Evolutionary conservation across 2,888 invertebrate genomes (phyloP).

Genomic region (Eurytoma adleriae): DNA sequence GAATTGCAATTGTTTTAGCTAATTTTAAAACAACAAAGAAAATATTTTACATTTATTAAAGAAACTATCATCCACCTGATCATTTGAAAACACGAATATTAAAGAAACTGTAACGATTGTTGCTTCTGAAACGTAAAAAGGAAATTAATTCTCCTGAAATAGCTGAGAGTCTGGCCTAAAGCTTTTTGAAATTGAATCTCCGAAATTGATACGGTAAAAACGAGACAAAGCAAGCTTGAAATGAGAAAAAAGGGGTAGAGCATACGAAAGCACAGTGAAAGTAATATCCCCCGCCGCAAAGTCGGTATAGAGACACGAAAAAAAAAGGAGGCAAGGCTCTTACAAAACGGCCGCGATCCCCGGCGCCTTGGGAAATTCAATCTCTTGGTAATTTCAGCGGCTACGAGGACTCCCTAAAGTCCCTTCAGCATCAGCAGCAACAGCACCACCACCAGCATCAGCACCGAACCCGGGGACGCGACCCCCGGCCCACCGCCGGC

Average conservation of each 20-base stretch:
- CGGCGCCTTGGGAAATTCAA: conserved; percentile 23
- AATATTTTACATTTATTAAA: too few relatives aligned
- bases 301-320: background rate
- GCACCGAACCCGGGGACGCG: conserved; percentile 66
- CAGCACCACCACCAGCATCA: conserved; percentile 66
- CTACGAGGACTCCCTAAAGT: conserved; percentile 89
- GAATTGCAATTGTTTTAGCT: too few relatives aligned
- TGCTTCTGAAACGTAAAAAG: background rate
- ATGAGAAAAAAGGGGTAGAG: background rate
- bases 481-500: conserved; percentile 62
- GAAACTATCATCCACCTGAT: too few relatives aligned
- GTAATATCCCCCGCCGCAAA: background rate
- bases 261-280: background rate
- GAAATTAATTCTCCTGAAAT: background rate
- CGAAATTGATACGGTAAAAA: background rate
- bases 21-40: too few relatives aligned
- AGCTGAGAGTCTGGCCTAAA: background rate
- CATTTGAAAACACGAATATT: too few relatives aligned
- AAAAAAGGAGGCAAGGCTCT: conserved; percentile 15
- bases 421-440: conserved; percentile 77
- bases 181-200: conserved; percentile 9
- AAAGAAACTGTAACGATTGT: background rate
- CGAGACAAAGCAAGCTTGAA: background rate
- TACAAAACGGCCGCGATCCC: background rate
- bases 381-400: conserved; percentile 77